A percentile compares a stretch with the other conserved stretches of the same genome.
phyloP scores from a whole-genome alignment of 2,888 invertebrate species.

The Ectropis crepuscularia region DNA sequence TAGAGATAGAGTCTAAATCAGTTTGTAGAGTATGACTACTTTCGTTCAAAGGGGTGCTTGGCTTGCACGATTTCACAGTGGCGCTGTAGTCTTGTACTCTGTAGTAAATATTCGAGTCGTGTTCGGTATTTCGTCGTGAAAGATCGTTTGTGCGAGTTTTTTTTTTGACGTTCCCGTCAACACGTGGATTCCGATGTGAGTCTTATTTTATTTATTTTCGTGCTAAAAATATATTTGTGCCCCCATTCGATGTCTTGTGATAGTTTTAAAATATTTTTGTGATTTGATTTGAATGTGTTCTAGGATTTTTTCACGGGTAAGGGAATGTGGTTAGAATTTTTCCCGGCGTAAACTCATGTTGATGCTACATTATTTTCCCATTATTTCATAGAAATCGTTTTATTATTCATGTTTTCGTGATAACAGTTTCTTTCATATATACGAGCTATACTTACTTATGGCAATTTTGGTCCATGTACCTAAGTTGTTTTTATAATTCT shows the following conservation, averaged over 20 bases:
- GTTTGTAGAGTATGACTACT: conserved; percentile 57
- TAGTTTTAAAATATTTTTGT: conserved; percentile 10
- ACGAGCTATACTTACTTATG: too few relatives aligned
- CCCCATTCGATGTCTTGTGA: conserved; percentile 12
- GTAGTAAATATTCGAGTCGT: conserved; percentile 47
- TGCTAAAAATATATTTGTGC: conserved; percentile 22
- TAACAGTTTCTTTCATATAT: too few relatives aligned
- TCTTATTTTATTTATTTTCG: conserved; percentile 27
- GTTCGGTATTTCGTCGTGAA: conserved; percentile 29
- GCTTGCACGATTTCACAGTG: conserved; percentile 55
- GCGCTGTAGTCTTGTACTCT: conserved; percentile 24
- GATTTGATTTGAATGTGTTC: conserved; percentile 17
- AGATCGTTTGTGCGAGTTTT: conserved; percentile 4
- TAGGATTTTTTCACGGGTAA: conserved; percentile 16
- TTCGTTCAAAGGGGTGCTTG: conserved; percentile 63
- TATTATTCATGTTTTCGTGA: neutral
- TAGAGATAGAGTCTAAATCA: conserved; percentile 50
- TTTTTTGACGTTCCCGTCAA: conserved; percentile 32
- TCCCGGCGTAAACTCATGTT: too few relatives aligned
- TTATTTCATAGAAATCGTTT: neutral
- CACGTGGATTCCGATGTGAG: conserved; percentile 41
- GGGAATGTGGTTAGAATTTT: conserved; percentile 3
- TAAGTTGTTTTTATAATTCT: too few relatives aligned
- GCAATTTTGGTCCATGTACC: too few relatives aligned
- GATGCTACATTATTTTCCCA: too few relatives aligned